Evolutionary conservation across 2,113 vertebrate species (phyloP).

Genomic region (Gavia stellata): DNA sequence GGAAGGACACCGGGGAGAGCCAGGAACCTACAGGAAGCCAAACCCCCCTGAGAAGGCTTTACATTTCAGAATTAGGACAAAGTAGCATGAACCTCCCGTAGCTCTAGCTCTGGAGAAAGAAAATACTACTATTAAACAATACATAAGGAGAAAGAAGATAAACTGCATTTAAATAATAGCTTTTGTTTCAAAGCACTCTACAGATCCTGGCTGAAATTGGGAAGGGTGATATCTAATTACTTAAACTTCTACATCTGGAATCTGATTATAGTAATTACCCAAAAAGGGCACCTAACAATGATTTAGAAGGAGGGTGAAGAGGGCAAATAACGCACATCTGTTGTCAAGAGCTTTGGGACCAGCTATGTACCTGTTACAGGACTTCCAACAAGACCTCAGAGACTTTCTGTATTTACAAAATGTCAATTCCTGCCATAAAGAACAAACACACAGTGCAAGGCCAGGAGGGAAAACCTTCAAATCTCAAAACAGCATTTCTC

Average conservation of each 20-base stretch:
- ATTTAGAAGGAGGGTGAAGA: neutral
- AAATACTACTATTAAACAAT: neutral
- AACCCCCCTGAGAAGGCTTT: neutral
- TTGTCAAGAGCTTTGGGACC: neutral
- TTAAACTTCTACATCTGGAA: neutral
- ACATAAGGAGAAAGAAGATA: neutral
- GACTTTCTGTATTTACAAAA: neutral
- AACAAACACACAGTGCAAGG: neutral
- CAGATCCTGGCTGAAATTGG: neutral
- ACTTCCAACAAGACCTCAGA: neutral
- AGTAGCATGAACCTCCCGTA: neutral
- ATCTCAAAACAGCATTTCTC: neutral
- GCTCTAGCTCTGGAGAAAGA: neutral
- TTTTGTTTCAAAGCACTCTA: conserved; percentile 43
- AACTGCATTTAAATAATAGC: conserved; percentile 14
- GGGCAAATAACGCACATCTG: neutral
- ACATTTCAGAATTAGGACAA: conserved; percentile 22
- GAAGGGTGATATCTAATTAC: conserved; percentile 9
- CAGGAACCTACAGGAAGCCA: conserved; percentile 31
- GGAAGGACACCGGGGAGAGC: conserved; percentile 19
- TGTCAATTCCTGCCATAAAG: neutral
- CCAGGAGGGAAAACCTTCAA: neutral
- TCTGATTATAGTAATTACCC: neutral
- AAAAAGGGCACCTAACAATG: neutral
- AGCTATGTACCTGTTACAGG: neutral